Percentiles rank a stretch among this genome's conserved stretches.
Evolutionary conservation across 2,113 vertebrate species (phyloP).

Genomic region (Planiliza haematocheilus): DNA sequence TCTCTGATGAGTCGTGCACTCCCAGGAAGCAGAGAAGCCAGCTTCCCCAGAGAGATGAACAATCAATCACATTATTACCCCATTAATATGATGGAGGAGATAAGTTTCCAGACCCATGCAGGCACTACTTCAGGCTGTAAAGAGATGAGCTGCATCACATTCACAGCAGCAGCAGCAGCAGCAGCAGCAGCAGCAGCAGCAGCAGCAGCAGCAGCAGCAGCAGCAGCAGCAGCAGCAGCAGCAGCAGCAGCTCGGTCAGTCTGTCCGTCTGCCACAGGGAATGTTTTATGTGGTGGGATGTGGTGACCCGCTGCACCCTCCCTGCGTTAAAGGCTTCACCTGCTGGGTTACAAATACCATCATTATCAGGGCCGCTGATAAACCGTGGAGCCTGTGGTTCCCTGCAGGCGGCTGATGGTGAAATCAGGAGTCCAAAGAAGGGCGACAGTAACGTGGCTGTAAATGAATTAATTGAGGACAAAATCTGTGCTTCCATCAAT

Average conservation of each 20-base stretch:
- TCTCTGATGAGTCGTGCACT: constrained; percentile 20
- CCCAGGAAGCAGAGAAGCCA: constrained; percentile 45
- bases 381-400: neutral
- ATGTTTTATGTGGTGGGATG: constrained; percentile 15
- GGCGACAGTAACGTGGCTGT: no score
- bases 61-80: constrained; percentile 56
- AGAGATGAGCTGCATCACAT: constrained; percentile 18
- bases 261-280: neutral
- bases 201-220: constrained; percentile 18
- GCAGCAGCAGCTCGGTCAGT: constrained; percentile 7
- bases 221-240: constrained; percentile 21
- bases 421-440: no score
- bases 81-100: constrained; percentile 62
- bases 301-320: constrained; percentile 16
- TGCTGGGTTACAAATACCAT: constrained; percentile 27
- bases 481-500: no score
- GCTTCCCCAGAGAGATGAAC: constrained; percentile 24
- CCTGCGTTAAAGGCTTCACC: constrained; percentile 29
- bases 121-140: neutral
- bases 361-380: constrained; percentile 1
- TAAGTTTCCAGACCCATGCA: constrained; percentile 32
- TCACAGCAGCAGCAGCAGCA: constrained; percentile 18
- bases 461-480: no score
- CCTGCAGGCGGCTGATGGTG: no score
- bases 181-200: constrained; percentile 18